Percentiles rank a stretch among this genome's conserved stretches.
phyloP scores from a whole-genome alignment of 1,140 invertebrate species.

The Drosophila simulans region DNA sequence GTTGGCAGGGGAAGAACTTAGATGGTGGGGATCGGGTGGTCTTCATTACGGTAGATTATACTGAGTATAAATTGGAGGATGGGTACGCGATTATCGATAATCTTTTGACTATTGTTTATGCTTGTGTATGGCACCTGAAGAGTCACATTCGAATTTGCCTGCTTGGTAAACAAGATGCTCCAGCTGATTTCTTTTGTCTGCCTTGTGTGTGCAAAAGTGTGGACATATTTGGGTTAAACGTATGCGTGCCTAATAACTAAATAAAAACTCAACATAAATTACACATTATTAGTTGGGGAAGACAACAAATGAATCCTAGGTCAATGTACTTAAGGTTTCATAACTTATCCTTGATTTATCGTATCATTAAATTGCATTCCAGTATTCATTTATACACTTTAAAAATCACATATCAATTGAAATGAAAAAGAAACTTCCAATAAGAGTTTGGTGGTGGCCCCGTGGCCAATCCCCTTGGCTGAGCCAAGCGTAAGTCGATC shows the following conservation, averaged over 20 bases:
- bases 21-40: slow-evolving; percentile 4
- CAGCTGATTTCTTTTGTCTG: slow-evolving; percentile 15
- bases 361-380: slow-evolving; percentile 28
- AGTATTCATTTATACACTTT: slow-evolving; percentile 38
- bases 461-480: neutral
- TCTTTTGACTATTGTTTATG: slow-evolving; percentile 62
- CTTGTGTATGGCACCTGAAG: slow-evolving; percentile 70
- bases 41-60: slow-evolving; percentile 8
- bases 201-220: slow-evolving; percentile 28
- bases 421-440: slow-evolving; percentile 57
- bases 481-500: slow-evolving; percentile 2
- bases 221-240: slow-evolving; percentile 41
- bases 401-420: slow-evolving; percentile 74
- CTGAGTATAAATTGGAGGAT: slow-evolving; percentile 9
- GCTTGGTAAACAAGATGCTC: slow-evolving; percentile 19
- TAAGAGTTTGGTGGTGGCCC: slow-evolving; percentile 26
- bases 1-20: slow-evolving; percentile 9
- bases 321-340: slow-evolving; percentile 15
- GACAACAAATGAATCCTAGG: slow-evolving; percentile 66
- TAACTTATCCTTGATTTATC: slow-evolving; percentile 40
- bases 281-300: slow-evolving; percentile 71
- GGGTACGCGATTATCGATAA: slow-evolving; percentile 4
- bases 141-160: slow-evolving; percentile 67
- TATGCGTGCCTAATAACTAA: slow-evolving; percentile 62
- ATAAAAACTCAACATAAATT: slow-evolving; percentile 77